phyloP scores from a whole-genome alignment of 2,888 invertebrate genomes.

The Ormia ochracea region DNA sequence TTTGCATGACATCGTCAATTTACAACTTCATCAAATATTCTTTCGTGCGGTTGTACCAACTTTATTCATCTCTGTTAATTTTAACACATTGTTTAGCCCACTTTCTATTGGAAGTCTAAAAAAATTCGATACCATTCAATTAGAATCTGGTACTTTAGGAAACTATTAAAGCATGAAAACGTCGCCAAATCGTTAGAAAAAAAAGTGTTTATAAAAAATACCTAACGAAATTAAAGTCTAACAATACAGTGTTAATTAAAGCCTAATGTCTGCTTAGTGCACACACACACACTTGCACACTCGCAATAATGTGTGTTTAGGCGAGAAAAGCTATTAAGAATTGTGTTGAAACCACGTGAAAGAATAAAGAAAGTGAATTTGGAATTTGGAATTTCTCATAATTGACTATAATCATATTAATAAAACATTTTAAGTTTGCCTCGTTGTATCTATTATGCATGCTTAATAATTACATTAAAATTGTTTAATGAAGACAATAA shows the following conservation, averaged over 20 bases:
- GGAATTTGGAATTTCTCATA: not conserved
- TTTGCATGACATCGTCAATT: not conserved
- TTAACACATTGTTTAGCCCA: slow-evolving; percentile 42
- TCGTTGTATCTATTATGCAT: no score
- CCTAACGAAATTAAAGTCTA: not conserved
- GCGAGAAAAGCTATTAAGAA: not conserved
- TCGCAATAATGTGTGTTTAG: not conserved
- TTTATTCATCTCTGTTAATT: not conserved
- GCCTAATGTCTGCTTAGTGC: not conserved
- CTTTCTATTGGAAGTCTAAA: slow-evolving; percentile 27
- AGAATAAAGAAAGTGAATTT: not conserved
- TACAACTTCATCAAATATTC: not conserved
- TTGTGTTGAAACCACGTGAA: not conserved
- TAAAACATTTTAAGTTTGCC: no score
- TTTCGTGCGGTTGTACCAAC: not conserved
- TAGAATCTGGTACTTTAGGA: slow-evolving; percentile 9
- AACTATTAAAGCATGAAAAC: not conserved
- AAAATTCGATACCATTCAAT: slow-evolving; percentile 14
- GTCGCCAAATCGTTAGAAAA: not conserved
- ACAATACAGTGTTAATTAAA: slow-evolving; percentile 21
- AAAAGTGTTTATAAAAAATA: not conserved
- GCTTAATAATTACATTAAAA: no score
- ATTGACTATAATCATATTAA: not conserved
- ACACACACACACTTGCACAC: not conserved
- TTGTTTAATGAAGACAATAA: no score